Conservation (phyloP, 2,797 vertebrate genomes). For the Cygnus olor region DNA sequence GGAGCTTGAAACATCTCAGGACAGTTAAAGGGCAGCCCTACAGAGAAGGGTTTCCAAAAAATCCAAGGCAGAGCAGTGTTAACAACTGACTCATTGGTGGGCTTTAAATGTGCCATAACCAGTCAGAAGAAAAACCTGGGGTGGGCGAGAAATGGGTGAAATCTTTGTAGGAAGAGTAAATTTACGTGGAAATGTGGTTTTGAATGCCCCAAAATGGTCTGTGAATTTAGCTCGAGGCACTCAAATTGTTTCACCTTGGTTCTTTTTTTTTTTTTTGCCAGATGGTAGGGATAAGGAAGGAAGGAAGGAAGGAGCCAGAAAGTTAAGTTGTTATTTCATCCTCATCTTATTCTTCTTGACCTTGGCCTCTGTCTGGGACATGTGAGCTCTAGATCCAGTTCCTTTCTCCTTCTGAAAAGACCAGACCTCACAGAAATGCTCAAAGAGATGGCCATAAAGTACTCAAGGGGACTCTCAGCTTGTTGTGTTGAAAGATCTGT, state of each 20-base stretch:
- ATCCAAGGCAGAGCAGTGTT: not conserved
- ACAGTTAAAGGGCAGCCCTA: not conserved
- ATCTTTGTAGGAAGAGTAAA: not conserved
- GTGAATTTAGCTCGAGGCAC: not conserved
- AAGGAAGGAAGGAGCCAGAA: not conserved
- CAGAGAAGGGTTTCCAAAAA: not conserved
- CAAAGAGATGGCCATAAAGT: not conserved
- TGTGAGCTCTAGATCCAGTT: not conserved
- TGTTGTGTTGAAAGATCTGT: not conserved
- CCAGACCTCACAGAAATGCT: not conserved
- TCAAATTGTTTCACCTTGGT: not conserved
- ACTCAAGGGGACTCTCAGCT: not conserved
- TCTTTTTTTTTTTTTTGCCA: not conserved
- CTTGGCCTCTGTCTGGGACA: not conserved
- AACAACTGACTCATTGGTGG: not conserved
- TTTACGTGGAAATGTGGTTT: not conserved
- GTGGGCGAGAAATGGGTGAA: not conserved
- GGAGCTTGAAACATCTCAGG: not conserved
- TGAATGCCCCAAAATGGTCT: not conserved
- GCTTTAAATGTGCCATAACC: not conserved
- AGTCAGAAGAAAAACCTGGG: not conserved
- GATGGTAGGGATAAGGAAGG: not conserved
- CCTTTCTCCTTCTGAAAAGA: not conserved
- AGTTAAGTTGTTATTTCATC: not conserved
- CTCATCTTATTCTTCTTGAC: not conserved